Base-by-base conservation (phyloP, 1,140 invertebrate genomes). In the Anoplolepis gracilipes region DNA sequence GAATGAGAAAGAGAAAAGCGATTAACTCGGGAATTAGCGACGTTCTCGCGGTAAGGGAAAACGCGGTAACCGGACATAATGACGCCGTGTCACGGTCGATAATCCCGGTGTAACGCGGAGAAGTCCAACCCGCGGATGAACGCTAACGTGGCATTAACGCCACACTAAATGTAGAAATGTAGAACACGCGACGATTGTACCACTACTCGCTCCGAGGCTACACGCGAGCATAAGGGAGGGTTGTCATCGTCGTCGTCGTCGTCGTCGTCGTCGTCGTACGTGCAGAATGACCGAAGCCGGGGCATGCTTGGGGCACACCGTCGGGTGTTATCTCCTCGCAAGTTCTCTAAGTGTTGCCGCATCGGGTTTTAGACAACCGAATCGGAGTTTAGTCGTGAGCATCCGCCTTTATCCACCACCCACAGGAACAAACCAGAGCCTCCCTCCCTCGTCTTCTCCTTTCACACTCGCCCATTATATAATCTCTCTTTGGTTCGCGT, bases 131-230 rank as follows among this genome's bases (percentile, higher is more conserved):
- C 55, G 62, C 36, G n/a, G 64, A 79, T 57, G 67, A 49, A 75
- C 61, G 76, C 85, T 91, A 88, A 90, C 77, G 69, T 73, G 30
- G 61, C 46, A 72, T 88, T 88, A 90, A 88, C 69, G 84, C 57
- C 59, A 57, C 53, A 55, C 42, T 59, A 84, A 57, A 61, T 76
- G 13, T 65, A 81, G 78, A n/a, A n/a, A n/a, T n/a, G n/a, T n/a
- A n/a, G n/a, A n/a, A 55, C 39, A 57, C 49, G 10, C 42, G 10
- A 46, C 4, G 72, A 53, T 11, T 49, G 33, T 39, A 22, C 55
- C 61, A 7, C 33, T n/a, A 16, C 33, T 84, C 19, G 16, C 25
- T 19, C 22, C 19, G 10, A 8, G 22, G n/a, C n/a, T n/a, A 30
- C 4, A 76, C 13, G 30, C 33, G 42, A 69, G 61, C 62, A 59